phyloP scores from a whole-genome alignment of 2,888 invertebrate species.

The Drosophila fulvimacula region DNA sequence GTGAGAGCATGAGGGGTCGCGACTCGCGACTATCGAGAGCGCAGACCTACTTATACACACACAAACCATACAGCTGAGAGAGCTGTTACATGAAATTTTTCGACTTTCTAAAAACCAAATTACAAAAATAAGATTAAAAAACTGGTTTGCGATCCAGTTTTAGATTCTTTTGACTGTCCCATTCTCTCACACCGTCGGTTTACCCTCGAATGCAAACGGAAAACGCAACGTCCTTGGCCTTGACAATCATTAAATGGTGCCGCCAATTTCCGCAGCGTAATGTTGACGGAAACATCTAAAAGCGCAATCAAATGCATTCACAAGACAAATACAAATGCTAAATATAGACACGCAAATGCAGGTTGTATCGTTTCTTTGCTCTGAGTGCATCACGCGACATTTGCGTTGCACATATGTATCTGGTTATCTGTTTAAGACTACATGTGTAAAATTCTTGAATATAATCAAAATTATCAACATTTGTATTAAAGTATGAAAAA shows the following conservation, averaged over 20 bases:
- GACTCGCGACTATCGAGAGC: slow-evolving; percentile 15
- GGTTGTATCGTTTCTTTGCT: slow-evolving; percentile 12
- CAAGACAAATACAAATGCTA: slow-evolving; percentile 18
- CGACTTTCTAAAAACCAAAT: slow-evolving; percentile 31
- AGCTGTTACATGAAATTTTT: slow-evolving; percentile 23
- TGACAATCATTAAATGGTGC: slow-evolving; percentile 36
- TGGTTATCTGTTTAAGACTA: neutral
- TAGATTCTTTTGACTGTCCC: neutral
- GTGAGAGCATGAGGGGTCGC: slow-evolving; percentile 2
- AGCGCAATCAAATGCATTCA: slow-evolving; percentile 31
- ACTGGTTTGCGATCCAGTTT: neutral
- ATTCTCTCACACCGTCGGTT: neutral
- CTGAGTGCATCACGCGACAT: slow-evolving; percentile 43
- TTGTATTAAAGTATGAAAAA: neutral
- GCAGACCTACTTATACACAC: slow-evolving; percentile 8
- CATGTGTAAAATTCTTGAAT: neutral
- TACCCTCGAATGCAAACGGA: slow-evolving; percentile 22
- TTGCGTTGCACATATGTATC: slow-evolving; percentile 2
- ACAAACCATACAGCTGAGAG: slow-evolving; percentile 25
- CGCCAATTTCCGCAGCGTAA: slow-evolving; percentile 71
- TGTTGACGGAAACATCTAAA: slow-evolving; percentile 66
- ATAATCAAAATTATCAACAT: neutral
- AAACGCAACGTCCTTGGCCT: slow-evolving; percentile 72
- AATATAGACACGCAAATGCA: slow-evolving; percentile 39
- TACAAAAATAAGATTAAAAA: slow-evolving; percentile 7